Base-by-base conservation (phyloP, 2,888 invertebrate genomes). In the Drosophila infuscata region DNA sequence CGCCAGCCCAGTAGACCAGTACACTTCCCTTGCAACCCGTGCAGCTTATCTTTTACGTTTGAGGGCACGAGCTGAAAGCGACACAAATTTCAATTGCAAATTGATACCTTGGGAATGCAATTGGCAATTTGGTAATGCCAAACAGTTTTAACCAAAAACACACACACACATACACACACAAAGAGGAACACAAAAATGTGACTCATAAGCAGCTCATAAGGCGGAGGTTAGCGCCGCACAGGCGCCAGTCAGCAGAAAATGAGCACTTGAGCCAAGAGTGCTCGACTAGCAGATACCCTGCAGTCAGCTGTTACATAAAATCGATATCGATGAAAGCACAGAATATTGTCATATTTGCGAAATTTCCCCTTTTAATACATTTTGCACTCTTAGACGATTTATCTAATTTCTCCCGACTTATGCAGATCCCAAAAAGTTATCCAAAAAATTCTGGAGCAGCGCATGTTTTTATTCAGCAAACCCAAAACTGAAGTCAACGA, bases 71-170 rank as follows among this genome's bases (percentile, higher is more conserved):
- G 73, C 77, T 76, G 38, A 43, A 74, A 51, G 29, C 48, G 53
- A 54, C 15, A 57, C 49, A 41, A 48, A 69, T 74, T 62, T 72
- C 43, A 78, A 69, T 79, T 82, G 79, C 69, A 82, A 79, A 79
- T 74, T 79, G 79, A 79, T 70, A 82, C 52, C 60, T 69, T 79
- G 79, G 79, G 82, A 79, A 79, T 82, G 79, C 79, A 46, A 74
- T 74, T 74, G 53, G 17, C 64, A 65, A 64, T 49, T 71, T 58
- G 54, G n/a, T 30, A 74, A 67, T 78, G 57, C 35, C 66, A 51
- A 41, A 53, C 49, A 66, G 32, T 64, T 60, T 49, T 46, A 20
- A 15, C 46, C 20, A 58, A 59, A 68, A 58, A 38, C 33, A 20
- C 8, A n/a, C 17, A 43, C 32, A 33, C 8, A 20, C n/a, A 43